Evolutionary conservation across 2,888 invertebrate genomes (phyloP), one percentile per base, ranked within the genome.

Genomic region (Catocala sponsa): DNA sequence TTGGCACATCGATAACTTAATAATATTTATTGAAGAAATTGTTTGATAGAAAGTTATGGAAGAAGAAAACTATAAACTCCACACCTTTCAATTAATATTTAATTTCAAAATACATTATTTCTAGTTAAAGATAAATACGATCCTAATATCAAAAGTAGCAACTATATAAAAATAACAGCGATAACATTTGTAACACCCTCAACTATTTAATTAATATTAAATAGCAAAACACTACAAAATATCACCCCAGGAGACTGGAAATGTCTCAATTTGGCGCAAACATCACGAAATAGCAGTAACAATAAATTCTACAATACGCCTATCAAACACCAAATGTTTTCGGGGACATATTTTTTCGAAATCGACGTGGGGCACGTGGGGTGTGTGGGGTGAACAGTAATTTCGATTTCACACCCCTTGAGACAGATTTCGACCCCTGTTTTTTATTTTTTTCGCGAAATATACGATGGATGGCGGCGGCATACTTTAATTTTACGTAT

Each of bases 401-500:
- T 87, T 84, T 77, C 76, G 80, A 82, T 79, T 81, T 80, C 69
- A 75, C 80, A 80, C 87, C 84, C 85, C 67, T 38, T 48, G 83
- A 79, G 87, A 84, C 76, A 83, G 78, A 81, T 84, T 81, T 71
- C 62, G 54, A 74, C 81, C 84, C 83, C 78, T 76, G 78, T 80
- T 79, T 81, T 82, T 79, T 78, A 82, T 81, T 80, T 78, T 80
- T 78, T 62, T 25, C 42, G 68, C 78, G 78, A 84, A 80, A 80
- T 79, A 83, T 81, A 67, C 70, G 69, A 65, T 65, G 63, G 72
- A 79, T 78, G 72, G 65, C 57, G 76, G 74, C 75, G 58, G 79
- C 77, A 81, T 83, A 81, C 80, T 80, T 81, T 80, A 80, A 81
- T 77, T 70, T 71, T 65, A 62, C 55, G 35, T 47, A 41, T 55